Conservation (phyloP, 1,140 invertebrate genomes). For the Drosophila mayri region DNA sequence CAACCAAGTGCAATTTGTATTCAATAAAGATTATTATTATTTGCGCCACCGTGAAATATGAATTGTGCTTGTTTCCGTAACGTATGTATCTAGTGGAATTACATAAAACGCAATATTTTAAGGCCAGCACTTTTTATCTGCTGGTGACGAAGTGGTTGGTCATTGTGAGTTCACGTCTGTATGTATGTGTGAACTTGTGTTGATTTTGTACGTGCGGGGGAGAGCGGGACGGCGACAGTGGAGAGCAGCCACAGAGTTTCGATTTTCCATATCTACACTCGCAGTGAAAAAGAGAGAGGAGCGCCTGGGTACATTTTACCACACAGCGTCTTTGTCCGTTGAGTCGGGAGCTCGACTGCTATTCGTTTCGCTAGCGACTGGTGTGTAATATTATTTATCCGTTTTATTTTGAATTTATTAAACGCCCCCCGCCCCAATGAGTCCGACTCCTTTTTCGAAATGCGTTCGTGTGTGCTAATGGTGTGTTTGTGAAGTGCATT, state of each 20-base stretch:
- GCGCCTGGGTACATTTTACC: slow-evolving; percentile 63
- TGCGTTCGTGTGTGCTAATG: slow-evolving; percentile 19
- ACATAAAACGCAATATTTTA: slow-evolving; percentile 74
- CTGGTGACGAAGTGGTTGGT: slow-evolving; percentile 81
- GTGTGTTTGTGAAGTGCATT: slow-evolving; percentile 50
- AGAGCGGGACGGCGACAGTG: slow-evolving; percentile 29
- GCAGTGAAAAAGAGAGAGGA: slow-evolving; percentile 43
- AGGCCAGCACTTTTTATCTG: slow-evolving; percentile 74
- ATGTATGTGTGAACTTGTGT: slow-evolving; percentile 70
- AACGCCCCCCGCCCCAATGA: slow-evolving; percentile 25
- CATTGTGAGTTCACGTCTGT: slow-evolving; percentile 69
- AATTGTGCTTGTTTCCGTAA: slow-evolving; percentile 59
- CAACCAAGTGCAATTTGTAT: slow-evolving; percentile 60
- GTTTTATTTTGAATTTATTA: slow-evolving; percentile 6
- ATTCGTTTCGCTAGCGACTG: slow-evolving; percentile 47
- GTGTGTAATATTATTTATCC: slow-evolving; percentile 71
- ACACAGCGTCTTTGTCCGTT: slow-evolving; percentile 75
- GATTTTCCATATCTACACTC: slow-evolving; percentile 77
- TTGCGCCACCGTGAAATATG: slow-evolving; percentile 46
- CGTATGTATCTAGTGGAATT: slow-evolving; percentile 68
- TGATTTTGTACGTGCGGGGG: slow-evolving; percentile 61
- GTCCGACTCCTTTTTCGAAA: slow-evolving; percentile 42
- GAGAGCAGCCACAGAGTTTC: slow-evolving; percentile 71
- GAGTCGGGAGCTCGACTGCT: slow-evolving; percentile 60
- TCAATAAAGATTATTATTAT: slow-evolving; percentile 25